A percentile compares a stretch with the other conserved stretches of the same genome.
Conservation (phyloP, 1,140 invertebrate genomes). For the Drosophila mayri region DNA sequence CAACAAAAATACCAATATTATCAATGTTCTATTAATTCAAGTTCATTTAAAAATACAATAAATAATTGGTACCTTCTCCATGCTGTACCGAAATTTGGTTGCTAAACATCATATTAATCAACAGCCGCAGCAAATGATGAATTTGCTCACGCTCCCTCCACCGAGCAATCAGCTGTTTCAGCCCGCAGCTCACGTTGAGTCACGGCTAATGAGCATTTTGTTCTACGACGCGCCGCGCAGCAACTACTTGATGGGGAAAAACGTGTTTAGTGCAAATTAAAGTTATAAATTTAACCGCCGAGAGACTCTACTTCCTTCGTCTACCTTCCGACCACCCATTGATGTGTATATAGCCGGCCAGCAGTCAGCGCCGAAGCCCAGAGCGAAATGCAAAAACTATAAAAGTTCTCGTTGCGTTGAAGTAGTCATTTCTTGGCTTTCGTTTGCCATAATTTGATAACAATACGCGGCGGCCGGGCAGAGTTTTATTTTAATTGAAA, state of each 20-base stretch:
- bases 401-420: conserved; percentile 35
- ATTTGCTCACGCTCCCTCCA: no score
- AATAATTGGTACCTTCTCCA: no score
- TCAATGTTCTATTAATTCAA: no score
- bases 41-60: no score
- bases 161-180: conserved; percentile 42
- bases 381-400: conserved; percentile 28
- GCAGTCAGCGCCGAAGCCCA: conserved; percentile 1
- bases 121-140: no score
- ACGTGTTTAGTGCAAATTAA: conserved; percentile 57
- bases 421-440: conserved; percentile 32
- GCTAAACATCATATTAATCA: no score
- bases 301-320: background rate
- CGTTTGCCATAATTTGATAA: conserved; percentile 69
- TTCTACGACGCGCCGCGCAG: conserved; percentile 20
- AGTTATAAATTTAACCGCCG: conserved; percentile 6
- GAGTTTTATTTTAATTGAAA: conserved; percentile 32
- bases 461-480: conserved; percentile 48
- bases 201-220: conserved; percentile 25
- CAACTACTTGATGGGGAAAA: conserved; percentile 30
- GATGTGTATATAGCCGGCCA: conserved; percentile 3
- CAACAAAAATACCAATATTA: no score
- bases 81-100: no score
- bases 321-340: background rate
- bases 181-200: conserved; percentile 12